Percentiles rank a stretch among this genome's conserved stretches.
Conservation (phyloP, 2,797 vertebrate genomes). For the Xiphorhynchus erythropygius region DNA sequence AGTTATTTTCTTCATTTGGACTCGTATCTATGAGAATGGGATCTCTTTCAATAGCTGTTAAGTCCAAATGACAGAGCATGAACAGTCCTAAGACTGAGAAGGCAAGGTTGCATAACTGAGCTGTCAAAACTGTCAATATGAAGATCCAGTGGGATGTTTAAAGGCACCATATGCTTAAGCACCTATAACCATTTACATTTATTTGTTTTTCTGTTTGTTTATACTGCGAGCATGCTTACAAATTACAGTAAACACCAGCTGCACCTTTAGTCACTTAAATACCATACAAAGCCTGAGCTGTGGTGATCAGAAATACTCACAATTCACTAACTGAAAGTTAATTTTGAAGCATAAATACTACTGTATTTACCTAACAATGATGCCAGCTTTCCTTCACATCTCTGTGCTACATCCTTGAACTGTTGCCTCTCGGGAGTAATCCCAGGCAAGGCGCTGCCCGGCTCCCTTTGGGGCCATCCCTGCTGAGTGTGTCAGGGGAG, state of each 20-base stretch:
- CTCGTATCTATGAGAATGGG: not conserved
- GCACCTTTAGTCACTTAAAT: not conserved
- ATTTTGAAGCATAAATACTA: not conserved
- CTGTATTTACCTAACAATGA: not conserved
- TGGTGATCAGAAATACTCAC: not conserved
- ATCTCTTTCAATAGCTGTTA: not conserved
- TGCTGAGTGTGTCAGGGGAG: fast-evolving
- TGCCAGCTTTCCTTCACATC: not conserved
- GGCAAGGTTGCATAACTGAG: not conserved
- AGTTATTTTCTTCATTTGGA: not conserved
- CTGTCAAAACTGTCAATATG: not conserved
- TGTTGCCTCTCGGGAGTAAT: not conserved
- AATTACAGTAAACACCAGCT: not conserved
- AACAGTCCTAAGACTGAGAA: not conserved
- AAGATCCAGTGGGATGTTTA: not conserved
- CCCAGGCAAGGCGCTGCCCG: not conserved
- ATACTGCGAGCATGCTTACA: not conserved
- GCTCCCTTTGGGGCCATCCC: fast-evolving
- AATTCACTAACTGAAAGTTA: not conserved
- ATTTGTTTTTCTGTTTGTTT: not conserved
- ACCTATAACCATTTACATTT: not conserved
- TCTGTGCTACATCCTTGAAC: not conserved
- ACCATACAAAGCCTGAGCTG: not conserved
- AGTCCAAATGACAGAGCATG: not conserved
- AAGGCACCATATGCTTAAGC: not conserved